Percentiles rank a stretch among this genome's conserved stretches.
phyloP scores from a whole-genome alignment of 2,113 vertebrate species.

The Neodontobutis hainanensis region DNA sequence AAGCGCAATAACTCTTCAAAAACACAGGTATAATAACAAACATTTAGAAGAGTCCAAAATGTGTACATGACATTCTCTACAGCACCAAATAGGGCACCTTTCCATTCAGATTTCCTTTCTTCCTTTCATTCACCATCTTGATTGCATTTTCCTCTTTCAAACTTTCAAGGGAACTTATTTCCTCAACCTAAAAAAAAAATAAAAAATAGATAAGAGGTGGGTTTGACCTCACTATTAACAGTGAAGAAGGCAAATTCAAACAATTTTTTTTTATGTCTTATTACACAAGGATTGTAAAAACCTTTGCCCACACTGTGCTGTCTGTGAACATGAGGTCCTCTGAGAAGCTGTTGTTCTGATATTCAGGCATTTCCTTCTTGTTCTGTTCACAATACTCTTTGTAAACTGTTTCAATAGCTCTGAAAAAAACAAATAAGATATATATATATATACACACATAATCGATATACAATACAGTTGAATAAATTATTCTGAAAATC shows the following conservation, averaged over 20 bases:
- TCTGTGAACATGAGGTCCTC: constrained; percentile 84
- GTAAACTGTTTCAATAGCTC: constrained; percentile 86
- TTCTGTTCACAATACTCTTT: constrained; percentile 82
- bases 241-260: not conserved
- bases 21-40: not conserved
- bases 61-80: not conserved
- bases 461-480: no score
- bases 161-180: constrained; percentile 81
- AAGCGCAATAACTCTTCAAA: not conserved
- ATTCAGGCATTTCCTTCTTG: constrained; percentile 72
- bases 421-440: constrained; percentile 50
- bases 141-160: constrained; percentile 63
- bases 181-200: constrained; percentile 80
- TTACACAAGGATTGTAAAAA: constrained; percentile 36
- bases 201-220: no score
- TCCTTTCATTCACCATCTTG: constrained; percentile 3
- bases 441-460: no score
- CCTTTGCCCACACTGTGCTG: constrained; percentile 84
- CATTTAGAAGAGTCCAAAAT: not conserved
- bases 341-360: constrained; percentile 47
- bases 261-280: not conserved
- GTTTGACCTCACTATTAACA: no score
- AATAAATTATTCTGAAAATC: no score
- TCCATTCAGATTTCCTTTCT: constrained; percentile 41
- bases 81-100: not conserved